phyloP scores from a whole-genome alignment of 1,140 invertebrate genomes.

The Drosophila rhopaloa region DNA sequence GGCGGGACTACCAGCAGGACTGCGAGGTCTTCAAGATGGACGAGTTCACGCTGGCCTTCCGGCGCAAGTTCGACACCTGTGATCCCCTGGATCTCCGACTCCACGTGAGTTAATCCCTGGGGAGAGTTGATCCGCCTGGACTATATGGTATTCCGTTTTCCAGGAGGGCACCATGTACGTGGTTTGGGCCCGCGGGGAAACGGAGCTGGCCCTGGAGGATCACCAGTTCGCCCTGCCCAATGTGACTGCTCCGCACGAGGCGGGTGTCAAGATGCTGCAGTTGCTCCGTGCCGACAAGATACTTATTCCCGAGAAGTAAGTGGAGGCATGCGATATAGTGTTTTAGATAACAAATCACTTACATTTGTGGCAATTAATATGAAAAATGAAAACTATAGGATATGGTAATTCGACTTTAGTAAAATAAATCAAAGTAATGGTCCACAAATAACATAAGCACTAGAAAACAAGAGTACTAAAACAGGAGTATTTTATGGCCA shows the following conservation, averaged over 20 bases:
- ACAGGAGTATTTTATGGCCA: too few species aligned
- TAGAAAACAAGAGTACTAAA: too few species aligned
- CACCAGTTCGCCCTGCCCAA: constrained; percentile 80
- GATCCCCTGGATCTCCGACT: constrained; percentile 95
- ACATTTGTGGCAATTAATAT: too few species aligned
- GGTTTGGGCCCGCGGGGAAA: constrained; percentile 87
- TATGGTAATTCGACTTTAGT: too few species aligned
- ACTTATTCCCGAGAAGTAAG: constrained; percentile 85
- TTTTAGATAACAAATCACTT: too few species aligned
- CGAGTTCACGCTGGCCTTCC: constrained; percentile 89
- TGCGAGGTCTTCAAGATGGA: constrained; percentile 90
- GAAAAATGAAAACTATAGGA: too few species aligned
- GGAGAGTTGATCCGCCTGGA: too few species aligned
- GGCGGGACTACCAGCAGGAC: constrained; percentile 91
- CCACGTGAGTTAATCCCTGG: constrained; percentile 86
- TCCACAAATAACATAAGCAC: too few species aligned
- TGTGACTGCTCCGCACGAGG: constrained; percentile 67
- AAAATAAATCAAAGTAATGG: too few species aligned
- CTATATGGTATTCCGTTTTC: not conserved
- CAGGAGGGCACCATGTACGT: constrained; percentile 91
- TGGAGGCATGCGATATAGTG: not conserved
- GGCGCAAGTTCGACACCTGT: constrained; percentile 95
- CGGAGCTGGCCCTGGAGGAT: constrained; percentile 84
- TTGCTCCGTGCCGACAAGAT: constrained; percentile 82
- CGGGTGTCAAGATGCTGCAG: constrained; percentile 80